These are phyloP conservation scores for Drosophila repletoides DNA, from an alignment of 1,140 invertebrate genomes.

Conservation along the genomic window DNA sequence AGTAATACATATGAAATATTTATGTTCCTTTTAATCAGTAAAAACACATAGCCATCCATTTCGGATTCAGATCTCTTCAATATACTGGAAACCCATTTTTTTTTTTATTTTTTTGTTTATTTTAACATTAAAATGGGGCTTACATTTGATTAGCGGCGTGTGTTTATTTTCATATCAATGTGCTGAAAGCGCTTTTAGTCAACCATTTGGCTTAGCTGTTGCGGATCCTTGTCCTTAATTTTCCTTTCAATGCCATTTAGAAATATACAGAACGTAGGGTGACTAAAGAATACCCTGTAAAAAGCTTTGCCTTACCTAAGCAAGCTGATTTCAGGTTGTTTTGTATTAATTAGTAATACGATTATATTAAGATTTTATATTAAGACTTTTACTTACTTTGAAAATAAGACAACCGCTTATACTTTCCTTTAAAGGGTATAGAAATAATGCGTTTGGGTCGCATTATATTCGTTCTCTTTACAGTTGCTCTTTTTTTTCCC, in stretches of 20 bases:
- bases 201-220: slow-evolving; percentile 3
- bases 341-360: background rate
- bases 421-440: slow-evolving; percentile 13
- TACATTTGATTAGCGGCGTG: slow-evolving; percentile 69
- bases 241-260: slow-evolving; percentile 15
- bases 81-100: slow-evolving; percentile 30
- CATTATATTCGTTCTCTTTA: slow-evolving; percentile 46
- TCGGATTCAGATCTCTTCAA: background rate
- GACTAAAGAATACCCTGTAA: background rate
- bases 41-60: background rate
- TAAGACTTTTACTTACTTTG: background rate
- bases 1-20: slow-evolving; percentile 61
- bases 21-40: slow-evolving; percentile 66
- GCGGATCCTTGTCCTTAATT: slow-evolving; percentile 3
- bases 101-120: no score
- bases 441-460: slow-evolving; percentile 48
- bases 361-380: no score
- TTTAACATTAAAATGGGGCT: slow-evolving; percentile 74
- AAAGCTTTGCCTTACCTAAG: no score
- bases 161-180: slow-evolving; percentile 67
- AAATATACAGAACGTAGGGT: background rate
- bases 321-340: background rate
- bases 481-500: slow-evolving; percentile 18
- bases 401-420: background rate
- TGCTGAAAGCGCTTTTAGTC: background rate